Conservation (phyloP, 1,140 invertebrate species). For the Zaprionus inermis region DNA sequence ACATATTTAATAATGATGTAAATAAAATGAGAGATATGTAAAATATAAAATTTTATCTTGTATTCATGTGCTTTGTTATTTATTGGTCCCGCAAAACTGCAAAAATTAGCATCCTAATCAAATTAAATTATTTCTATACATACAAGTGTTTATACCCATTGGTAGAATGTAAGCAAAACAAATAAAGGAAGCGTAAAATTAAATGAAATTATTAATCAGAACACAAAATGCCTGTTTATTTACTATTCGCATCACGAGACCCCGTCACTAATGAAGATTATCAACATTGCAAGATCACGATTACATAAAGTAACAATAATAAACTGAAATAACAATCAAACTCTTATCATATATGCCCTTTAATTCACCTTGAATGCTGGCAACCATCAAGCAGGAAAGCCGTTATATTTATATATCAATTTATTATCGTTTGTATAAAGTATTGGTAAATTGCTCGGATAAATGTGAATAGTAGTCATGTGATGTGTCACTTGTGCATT, state of each 20-base stretch:
- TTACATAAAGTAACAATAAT: constrained; percentile 11
- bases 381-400: constrained; percentile 4
- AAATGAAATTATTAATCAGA: constrained; percentile 73
- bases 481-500: neutral
- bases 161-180: constrained; percentile 45
- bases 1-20: constrained; percentile 37
- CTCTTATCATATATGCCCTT: constrained; percentile 31
- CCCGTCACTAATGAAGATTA: neutral
- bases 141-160: constrained; percentile 19
- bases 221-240: constrained; percentile 37
- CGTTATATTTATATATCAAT: constrained; percentile 16
- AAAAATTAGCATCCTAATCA: constrained; percentile 38
- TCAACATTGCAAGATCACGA: constrained; percentile 10
- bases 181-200: constrained; percentile 49
- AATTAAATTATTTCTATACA: constrained; percentile 33
- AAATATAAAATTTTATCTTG: constrained; percentile 30
- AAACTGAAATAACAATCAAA: constrained; percentile 3
- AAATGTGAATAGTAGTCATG: constrained; percentile 6
- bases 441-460: neutral
- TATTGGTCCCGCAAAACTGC: constrained; percentile 37
- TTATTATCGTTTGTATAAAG: constrained; percentile 20
- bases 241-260: constrained; percentile 33
- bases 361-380: constrained; percentile 34
- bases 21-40: constrained; percentile 28
- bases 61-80: constrained; percentile 49